Base-by-base conservation (phyloP, 2,113 vertebrate genomes). In the Turdus rufiventris region DNA sequence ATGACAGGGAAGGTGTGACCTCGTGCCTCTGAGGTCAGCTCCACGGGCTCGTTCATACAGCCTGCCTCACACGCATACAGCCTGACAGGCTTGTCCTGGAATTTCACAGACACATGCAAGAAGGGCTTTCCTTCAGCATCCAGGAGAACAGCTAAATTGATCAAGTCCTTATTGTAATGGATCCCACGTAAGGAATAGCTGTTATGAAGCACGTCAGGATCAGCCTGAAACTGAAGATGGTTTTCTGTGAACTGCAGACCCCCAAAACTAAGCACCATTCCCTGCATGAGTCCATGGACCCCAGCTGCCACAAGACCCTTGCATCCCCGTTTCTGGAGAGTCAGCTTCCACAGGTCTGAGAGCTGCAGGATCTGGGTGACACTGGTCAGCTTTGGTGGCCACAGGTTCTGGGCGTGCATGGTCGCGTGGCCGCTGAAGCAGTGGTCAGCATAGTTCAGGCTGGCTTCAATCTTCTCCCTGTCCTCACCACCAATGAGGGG, bases 161-260 rank as follows among this genome's bases (percentile, higher is more conserved):
- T 98, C 63, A 99, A 97, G 97, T 99, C 99, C 38, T 98, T 98
- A 95, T 99, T 99, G 95, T 99, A 99, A 96, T 98, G 99, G 96
- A 99, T 99, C 17, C 99, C 99, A 2, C 98, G 98, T 86, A 99
- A 91, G 8, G 98, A 98, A 18, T 99, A 99, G 98, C 99, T 99
- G 97, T 99, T 99, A 93, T 99, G 99, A 67, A 99, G 98, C 25
- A 99, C 99, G 0, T 99, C 98, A 0, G 99, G 99, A 88, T 99
- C 99, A 0, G 99, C 99, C 97, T 99, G 99, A 94, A 99, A 99
- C 98, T 99, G 99, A 5, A 99, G 98, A 91, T 99, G 99, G 97
- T 99, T 99, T 94, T 99, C 99, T 0, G 99, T 99, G 98, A 99
- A 99, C 98, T 99, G 99, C 29, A 99, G 98, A 25, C 99, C 99